Percentiles rank a stretch among this genome's conserved stretches.
Conservation (phyloP, 2,888 invertebrate genomes). For the Schrankia costaestrigalis region DNA sequence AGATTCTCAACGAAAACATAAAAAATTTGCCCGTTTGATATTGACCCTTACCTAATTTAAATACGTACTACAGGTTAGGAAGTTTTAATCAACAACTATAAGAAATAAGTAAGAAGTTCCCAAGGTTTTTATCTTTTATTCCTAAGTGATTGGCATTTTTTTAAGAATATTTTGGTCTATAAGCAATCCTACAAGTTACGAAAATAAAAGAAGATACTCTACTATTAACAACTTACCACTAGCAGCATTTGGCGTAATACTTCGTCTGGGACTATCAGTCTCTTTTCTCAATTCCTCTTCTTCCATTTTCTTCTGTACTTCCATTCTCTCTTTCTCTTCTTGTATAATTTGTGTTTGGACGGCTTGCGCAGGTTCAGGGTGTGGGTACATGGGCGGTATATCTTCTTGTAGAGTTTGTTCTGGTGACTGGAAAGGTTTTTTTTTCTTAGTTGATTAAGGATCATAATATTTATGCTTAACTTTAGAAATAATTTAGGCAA, state of each 20-base stretch:
- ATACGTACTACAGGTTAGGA: no score
- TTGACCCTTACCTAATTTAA: no score
- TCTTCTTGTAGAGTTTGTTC: slow-evolving; percentile 55
- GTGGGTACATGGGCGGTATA: slow-evolving; percentile 31
- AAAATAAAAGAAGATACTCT: not conserved
- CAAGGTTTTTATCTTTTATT: not conserved
- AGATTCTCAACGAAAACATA: no score
- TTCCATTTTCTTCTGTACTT: slow-evolving; percentile 51
- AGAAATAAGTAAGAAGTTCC: not conserved
- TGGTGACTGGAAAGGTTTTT: slow-evolving; percentile 45
- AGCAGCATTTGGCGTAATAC: slow-evolving; percentile 70
- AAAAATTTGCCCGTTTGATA: no score
- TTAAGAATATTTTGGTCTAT: not conserved
- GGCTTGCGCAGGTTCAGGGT: slow-evolving; percentile 26
- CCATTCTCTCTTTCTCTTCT: slow-evolving; percentile 35
- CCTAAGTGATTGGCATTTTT: not conserved
- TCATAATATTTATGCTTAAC: no score
- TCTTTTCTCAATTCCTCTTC: slow-evolving; percentile 67
- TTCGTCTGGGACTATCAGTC: slow-evolving; percentile 70
- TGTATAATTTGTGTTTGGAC: slow-evolving; percentile 13
- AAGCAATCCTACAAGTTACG: not conserved
- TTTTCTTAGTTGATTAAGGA: no score
- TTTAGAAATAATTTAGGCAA: no score
- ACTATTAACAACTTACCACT: slow-evolving; percentile 48
- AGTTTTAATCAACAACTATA: no score